These are phyloP conservation scores for Bradysia coprophila DNA, from an alignment of 1,140 invertebrate genomes.

Conservation along the genomic window DNA sequence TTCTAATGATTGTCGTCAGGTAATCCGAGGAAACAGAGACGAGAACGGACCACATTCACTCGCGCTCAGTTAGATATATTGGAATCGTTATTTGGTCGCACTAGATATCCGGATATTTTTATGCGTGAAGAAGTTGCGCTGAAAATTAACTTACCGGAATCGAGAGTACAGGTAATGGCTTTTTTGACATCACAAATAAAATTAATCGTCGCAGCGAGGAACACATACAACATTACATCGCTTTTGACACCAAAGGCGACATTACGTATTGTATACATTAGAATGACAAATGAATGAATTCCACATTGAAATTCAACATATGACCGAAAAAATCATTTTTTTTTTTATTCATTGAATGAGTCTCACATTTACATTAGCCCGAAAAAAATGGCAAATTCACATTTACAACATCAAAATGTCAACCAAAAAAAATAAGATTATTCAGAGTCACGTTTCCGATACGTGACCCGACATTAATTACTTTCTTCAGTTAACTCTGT, in stretches of 20 bases:
- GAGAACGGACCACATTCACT: constrained; percentile 91
- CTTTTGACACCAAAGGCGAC: neutral
- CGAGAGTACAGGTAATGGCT: constrained; percentile 73
- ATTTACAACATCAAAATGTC: no score
- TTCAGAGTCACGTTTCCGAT: no score
- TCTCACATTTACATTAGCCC: no score
- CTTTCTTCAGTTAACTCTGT: no score
- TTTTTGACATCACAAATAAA: neutral
- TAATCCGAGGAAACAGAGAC: constrained; percentile 74
- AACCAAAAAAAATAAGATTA: no score
- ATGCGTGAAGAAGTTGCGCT: constrained; percentile 93
- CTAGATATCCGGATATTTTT: constrained; percentile 92
- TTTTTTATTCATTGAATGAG: neutral
- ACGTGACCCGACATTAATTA: no score
- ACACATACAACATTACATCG: neutral
- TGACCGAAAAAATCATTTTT: neutral
- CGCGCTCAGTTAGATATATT: constrained; percentile 81
- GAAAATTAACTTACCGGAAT: constrained; percentile 90
- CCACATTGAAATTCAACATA: neutral
- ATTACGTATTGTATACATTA: neutral
- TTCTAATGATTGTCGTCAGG: no score
- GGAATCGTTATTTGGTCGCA: constrained; percentile 82
- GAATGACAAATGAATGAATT: neutral
- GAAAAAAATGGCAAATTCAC: no score
- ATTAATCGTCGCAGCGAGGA: neutral